Conservation (phyloP, 2,113 vertebrate species). For the Caloenas nicobarica region DNA sequence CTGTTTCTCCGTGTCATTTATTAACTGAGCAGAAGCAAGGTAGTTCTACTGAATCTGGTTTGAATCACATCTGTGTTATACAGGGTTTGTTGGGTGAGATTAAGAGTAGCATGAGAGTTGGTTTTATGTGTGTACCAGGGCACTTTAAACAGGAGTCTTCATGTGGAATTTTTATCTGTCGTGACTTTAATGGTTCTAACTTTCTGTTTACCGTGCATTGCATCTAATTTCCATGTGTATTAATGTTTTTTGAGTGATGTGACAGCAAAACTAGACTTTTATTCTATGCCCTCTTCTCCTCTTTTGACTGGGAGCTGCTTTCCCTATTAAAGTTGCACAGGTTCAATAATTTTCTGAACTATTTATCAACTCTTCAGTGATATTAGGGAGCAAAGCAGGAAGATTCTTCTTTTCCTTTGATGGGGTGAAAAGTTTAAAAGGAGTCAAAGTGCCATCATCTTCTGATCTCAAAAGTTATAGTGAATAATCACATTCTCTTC, state of each 20-base stretch:
- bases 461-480: neutral
- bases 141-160: neutral
- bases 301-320: neutral
- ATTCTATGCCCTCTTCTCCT: accelerated
- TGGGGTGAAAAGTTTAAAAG: neutral
- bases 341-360: neutral
- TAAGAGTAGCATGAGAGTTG: neutral
- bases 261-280: neutral
- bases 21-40: neutral
- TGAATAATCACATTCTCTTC: neutral
- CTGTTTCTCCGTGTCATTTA: neutral
- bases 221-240: neutral
- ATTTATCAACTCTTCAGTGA: neutral
- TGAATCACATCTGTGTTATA: neutral
- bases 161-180: neutral
- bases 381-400: neutral
- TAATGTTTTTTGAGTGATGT: neutral
- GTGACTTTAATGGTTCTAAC: neutral
- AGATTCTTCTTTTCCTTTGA: neutral
- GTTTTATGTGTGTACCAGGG: neutral
- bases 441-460: neutral
- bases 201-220: neutral
- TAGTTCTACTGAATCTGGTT: neutral
- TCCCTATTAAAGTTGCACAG: neutral
- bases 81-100: neutral